Base-by-base conservation (phyloP, 2,113 vertebrate genomes). In the Sphaerodactylus townsendi region DNA sequence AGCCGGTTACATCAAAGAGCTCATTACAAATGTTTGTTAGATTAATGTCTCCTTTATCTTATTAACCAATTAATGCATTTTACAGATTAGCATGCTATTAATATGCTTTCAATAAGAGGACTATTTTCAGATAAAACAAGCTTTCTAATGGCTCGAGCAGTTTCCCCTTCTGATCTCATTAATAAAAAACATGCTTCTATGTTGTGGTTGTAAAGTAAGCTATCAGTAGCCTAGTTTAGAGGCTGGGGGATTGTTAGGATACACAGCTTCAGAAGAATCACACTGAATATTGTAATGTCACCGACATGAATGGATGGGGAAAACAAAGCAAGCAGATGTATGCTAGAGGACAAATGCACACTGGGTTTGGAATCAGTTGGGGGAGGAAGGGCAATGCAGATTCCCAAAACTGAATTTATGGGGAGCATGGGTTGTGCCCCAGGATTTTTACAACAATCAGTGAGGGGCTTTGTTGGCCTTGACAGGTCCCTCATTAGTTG, bases 41-140 rank as follows among this genome's bases (percentile, higher is more conserved):
- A 91, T 94, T 92, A 90, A 85, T 14, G 19, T 88, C 19, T 85
- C 17, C 83, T 89, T 93, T 93, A 87, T 81, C 91, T 88, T 93
- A 90, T 87, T 87, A 90, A 91, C 89, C 87, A 92, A 94, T 92
- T 92, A 93, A 91, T 93, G 91, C 88, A 72, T 93, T 94, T 80
- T 68, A 91, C 91, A 94, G 78, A 93, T 94, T 89, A 94, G 88
- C 83, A 87, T 91, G 89, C 90, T 91, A 85, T 90, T 87, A 48
- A 86, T 82, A 73, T 84, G 85, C 87, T 86, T 92, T 91, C 2
- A 8, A 86, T 84, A 86, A 86, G 84, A 89, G 78, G 8, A 39
- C 73, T 48, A 73, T 83, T 88, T 85, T 62, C 88, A 88, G 89
- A 90, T 79, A 90, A 91, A 91, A 86, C 83, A 78, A 46, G 73